Conservation (phyloP, 2,888 invertebrate species). For the Phlogophora meticulosa region DNA sequence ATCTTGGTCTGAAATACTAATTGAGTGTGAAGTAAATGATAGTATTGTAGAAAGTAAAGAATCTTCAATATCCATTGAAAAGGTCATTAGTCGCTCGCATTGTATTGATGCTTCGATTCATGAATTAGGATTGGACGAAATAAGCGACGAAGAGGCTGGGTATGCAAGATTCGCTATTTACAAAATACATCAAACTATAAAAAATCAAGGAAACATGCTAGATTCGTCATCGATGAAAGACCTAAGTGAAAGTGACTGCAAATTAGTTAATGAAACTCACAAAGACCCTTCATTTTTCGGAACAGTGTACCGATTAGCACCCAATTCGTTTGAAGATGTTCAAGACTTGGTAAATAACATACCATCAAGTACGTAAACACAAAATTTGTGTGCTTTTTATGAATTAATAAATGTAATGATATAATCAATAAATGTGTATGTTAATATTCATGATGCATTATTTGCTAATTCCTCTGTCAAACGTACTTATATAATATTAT, state of each 20-base stretch:
- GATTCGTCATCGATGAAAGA: constrained; percentile 86
- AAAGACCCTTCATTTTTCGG: constrained; percentile 70
- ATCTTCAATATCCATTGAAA: constrained; percentile 69
- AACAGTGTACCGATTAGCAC: constrained; percentile 81
- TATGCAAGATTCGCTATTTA: constrained; percentile 84
- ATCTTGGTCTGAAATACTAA: constrained; percentile 84
- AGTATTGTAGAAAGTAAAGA: constrained; percentile 73
- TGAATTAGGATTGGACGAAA: constrained; percentile 73
- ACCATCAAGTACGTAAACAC: constrained; percentile 60
- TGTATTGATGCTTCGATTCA: constrained; percentile 67
- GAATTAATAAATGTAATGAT: constrained; percentile 19
- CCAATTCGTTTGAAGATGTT: constrained; percentile 70
- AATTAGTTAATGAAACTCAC: constrained; percentile 59
- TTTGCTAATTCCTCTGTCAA: constrained; percentile 7
- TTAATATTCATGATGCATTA: constrained; percentile 12
- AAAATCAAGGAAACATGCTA: constrained; percentile 73
- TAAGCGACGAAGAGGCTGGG: constrained; percentile 69
- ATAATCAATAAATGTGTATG: constrained; percentile 24
- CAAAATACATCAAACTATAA: constrained; percentile 82
- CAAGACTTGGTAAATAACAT: constrained; percentile 79
- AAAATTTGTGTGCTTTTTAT: constrained; percentile 22
- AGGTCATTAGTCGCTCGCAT: constrained; percentile 79
- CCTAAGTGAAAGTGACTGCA: constrained; percentile 69
- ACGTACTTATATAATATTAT: background rate
- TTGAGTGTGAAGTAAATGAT: constrained; percentile 74